Percentiles rank a stretch among this genome's conserved stretches.
These are phyloP conservation scores for Acrocephalus scirpaceus DNA, from an alignment of 2,797 vertebrate species.

Conservation along the genomic window DNA sequence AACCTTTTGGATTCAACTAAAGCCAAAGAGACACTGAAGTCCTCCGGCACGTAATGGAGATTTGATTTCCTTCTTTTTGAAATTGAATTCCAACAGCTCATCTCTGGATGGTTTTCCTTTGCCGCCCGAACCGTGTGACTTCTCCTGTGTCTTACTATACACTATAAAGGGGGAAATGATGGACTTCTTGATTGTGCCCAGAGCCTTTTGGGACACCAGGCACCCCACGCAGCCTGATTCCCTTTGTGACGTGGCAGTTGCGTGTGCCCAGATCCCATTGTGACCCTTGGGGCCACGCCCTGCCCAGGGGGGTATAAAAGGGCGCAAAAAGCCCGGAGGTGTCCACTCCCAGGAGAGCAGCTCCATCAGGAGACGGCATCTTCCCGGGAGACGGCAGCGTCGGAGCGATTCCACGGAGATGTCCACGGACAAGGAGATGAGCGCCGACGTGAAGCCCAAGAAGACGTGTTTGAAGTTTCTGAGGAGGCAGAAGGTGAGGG, in stretches of 20 bases:
- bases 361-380: not conserved
- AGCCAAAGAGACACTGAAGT: not conserved
- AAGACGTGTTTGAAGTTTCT: fast-evolving
- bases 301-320: not conserved
- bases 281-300: fast-evolving
- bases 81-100: not conserved
- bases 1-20: not conserved
- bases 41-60: not conserved
- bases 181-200: fast-evolving
- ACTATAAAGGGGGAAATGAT: not conserved
- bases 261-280: not conserved
- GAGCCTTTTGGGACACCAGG: not conserved
- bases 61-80: not conserved
- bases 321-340: fast-evolving
- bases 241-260: too few relatives aligned
- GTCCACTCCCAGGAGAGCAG: not conserved
- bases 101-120: not conserved
- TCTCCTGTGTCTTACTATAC: too few relatives aligned
- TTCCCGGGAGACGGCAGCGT: fast-evolving
- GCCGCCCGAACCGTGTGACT: fast-evolving
- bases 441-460: fast-evolving
- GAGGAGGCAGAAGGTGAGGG: not conserved
- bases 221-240: fast-evolving
- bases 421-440: not conserved
- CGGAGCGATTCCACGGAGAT: fast-evolving